These are phyloP conservation scores for Leptopterna dolabrata DNA, from an alignment of 2,888 invertebrate species.

Conservation along the genomic window DNA sequence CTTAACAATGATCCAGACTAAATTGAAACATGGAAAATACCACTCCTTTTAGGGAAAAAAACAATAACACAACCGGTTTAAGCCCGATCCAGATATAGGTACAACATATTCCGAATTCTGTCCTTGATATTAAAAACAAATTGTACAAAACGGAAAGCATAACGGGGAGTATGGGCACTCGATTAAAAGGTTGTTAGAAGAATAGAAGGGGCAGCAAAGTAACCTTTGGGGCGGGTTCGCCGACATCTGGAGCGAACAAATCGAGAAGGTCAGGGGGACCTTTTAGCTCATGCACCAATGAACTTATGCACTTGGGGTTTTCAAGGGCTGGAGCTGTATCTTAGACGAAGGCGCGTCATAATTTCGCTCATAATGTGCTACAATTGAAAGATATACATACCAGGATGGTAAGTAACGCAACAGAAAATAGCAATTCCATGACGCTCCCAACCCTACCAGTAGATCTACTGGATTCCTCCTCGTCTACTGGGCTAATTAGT, in stretches of 20 bases:
- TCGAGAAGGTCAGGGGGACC: background rate
- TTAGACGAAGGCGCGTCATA: background rate
- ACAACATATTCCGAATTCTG: background rate
- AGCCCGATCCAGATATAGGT: background rate
- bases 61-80: background rate
- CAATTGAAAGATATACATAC: no score
- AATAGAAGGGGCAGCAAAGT: background rate
- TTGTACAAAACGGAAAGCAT: background rate
- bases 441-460: no score
- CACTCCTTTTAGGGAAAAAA: no score
- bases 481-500: no score
- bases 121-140: background rate
- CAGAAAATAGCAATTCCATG: no score
- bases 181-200: background rate
- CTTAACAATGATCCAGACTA: no score
- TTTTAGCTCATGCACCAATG: background rate
- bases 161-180: background rate
- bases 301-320: background rate
- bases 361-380: no score
- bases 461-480: no score
- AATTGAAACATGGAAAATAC: no score
- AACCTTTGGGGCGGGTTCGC: background rate
- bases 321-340: background rate
- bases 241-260: background rate
- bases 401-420: no score